phyloP scores from a whole-genome alignment of 2,797 vertebrate genomes.

The Novumbra hubbsi region DNA sequence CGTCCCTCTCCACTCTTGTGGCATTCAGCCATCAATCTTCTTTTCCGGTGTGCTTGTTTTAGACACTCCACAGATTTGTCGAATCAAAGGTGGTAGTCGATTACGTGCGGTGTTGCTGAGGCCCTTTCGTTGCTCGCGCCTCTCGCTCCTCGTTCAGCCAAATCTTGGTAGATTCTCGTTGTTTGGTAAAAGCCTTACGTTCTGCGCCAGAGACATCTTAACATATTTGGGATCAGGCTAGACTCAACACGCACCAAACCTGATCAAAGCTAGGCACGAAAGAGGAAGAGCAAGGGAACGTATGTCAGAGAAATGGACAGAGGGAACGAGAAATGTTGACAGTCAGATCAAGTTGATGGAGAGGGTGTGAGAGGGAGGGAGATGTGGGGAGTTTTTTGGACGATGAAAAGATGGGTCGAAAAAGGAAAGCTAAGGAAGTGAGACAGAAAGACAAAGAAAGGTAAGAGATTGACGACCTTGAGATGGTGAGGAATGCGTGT shows the following conservation, averaged over 20 bases:
- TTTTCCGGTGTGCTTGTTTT: conserved; percentile 37
- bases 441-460: conserved; percentile 37
- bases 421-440: conserved; percentile 47
- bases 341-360: conserved; percentile 11
- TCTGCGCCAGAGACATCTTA: no score
- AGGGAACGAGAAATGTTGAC: conserved; percentile 29
- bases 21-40: conserved; percentile 35
- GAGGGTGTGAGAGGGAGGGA: background rate
- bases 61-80: conserved; percentile 42
- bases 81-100: conserved; percentile 62
- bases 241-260: conserved; percentile 43
- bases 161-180: conserved; percentile 33
- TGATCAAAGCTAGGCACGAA: conserved; percentile 59
- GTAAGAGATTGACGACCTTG: conserved; percentile 13
- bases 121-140: conserved; percentile 2
- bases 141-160: conserved; percentile 28
- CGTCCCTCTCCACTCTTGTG: conserved; percentile 9
- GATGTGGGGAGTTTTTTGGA: background rate
- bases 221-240: background rate
- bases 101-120: conserved; percentile 14
- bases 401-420: conserved; percentile 1
- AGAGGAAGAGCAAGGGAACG: conserved; percentile 11
- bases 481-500: conserved; percentile 13
- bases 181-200: no score
- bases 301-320: conserved; percentile 12